Percentiles rank a stretch among this genome's conserved stretches.
Evolutionary conservation across 2,888 invertebrate species (phyloP).

Genomic region (Fissipunctia ypsillon): DNA sequence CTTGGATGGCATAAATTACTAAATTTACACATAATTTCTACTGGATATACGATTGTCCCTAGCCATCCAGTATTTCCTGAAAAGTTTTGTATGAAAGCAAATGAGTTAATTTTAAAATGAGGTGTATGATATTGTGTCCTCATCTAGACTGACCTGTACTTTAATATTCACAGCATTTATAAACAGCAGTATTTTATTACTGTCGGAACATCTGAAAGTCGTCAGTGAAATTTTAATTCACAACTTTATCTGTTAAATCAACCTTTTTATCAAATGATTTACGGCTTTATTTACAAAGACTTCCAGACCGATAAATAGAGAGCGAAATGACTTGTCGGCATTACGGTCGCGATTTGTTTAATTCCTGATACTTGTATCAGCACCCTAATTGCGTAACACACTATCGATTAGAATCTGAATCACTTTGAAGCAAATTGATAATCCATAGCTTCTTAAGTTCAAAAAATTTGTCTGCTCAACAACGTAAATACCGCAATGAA

Average conservation of each 20-base stretch:
- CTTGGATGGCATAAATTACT: constrained; percentile 50
- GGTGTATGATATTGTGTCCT: constrained; percentile 16
- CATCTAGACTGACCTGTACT: constrained; percentile 24
- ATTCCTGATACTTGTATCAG: background rate
- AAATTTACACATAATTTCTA: constrained; percentile 57
- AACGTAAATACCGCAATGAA: no score
- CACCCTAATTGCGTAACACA: no score
- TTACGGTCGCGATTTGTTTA: background rate
- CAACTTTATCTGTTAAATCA: background rate
- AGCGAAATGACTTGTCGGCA: background rate
- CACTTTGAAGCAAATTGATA: no score
- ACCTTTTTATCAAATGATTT: background rate
- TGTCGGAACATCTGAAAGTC: background rate
- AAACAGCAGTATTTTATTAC: constrained; percentile 3
- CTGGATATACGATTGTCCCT: constrained; percentile 24
- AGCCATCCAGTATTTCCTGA: constrained; percentile 16
- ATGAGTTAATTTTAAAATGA: constrained; percentile 23
- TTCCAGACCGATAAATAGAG: background rate
- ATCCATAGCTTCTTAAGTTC: no score
- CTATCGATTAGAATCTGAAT: no score
- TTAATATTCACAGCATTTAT: constrained; percentile 7
- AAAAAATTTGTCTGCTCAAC: no score
- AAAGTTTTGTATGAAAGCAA: constrained; percentile 31
- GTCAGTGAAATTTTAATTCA: background rate
- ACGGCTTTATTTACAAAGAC: background rate